phyloP scores from a whole-genome alignment of 1,140 invertebrate species.

The Teleopsis dalmanni region DNA sequence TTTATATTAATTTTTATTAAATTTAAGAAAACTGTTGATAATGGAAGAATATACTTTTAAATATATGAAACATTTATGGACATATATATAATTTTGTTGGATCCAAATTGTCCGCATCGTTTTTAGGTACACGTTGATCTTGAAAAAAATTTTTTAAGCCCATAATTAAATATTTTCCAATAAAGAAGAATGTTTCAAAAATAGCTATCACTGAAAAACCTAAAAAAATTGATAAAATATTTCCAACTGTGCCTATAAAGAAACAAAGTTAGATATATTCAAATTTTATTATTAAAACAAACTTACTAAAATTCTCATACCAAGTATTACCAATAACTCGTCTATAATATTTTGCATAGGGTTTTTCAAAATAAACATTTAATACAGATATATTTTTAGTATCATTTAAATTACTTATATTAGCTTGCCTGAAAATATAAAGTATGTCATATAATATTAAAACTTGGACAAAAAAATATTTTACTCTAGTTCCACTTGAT shows the following conservation, averaged over 20 bases:
- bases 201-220: conserved; percentile 42
- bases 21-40: background rate
- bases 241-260: conserved; percentile 35
- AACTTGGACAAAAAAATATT: too few species aligned
- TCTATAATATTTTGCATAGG: conserved; percentile 7
- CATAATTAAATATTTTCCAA: conserved; percentile 6
- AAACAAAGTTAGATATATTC: background rate
- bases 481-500: too few species aligned
- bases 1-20: too few species aligned
- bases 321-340: conserved; percentile 11
- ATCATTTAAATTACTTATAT: background rate
- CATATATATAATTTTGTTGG: conserved; percentile 9
- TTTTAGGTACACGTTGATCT: background rate
- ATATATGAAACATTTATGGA: conserved; percentile 1
- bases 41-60: background rate
- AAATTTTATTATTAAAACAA: background rate
- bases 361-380: conserved; percentile 8
- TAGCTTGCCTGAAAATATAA: background rate
- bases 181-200: conserved; percentile 36
- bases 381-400: conserved; percentile 4
- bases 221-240: conserved; percentile 39
- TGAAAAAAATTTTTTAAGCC: background rate
- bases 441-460: background rate
- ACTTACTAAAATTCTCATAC: conserved; percentile 14
- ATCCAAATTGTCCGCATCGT: background rate